Percentiles rank a stretch among this genome's conserved stretches.
phyloP scores from a whole-genome alignment of 2,113 vertebrate genomes.

The Anguilla rostrata region DNA sequence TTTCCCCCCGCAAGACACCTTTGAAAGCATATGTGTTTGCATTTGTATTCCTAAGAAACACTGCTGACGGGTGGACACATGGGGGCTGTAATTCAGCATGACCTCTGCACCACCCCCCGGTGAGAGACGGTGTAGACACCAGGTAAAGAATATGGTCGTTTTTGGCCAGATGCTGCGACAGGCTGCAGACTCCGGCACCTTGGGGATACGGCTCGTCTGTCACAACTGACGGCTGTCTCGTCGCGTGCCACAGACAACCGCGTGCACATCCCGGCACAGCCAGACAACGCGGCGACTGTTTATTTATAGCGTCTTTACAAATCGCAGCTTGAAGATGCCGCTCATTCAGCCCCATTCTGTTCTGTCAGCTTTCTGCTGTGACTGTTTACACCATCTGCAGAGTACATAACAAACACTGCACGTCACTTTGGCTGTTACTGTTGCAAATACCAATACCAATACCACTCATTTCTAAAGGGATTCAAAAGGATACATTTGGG shows the following conservation, averaged over 20 bases:
- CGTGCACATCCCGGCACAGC: background rate
- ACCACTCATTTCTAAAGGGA: background rate
- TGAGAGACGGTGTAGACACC: background rate
- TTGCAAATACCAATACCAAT: background rate
- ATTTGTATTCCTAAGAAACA: too few relatives aligned
- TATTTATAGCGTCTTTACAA: background rate
- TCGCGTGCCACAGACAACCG: background rate
- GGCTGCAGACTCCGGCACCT: too few relatives aligned
- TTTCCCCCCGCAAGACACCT: too few relatives aligned
- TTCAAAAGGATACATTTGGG: too few relatives aligned
- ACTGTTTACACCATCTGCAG: too few relatives aligned
- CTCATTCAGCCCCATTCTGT: background rate
- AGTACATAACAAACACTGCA: too few relatives aligned
- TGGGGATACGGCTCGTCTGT: background rate
- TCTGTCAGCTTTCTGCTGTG: background rate
- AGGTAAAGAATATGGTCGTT: background rate
- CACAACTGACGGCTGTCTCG: background rate
- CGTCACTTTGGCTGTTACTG: background rate
- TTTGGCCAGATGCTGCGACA: background rate
- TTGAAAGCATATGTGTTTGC: too few relatives aligned
- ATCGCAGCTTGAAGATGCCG: background rate
- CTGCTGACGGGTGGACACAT: background rate
- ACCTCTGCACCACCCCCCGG: background rate
- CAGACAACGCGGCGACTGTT: background rate
- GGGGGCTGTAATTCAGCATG: background rate